Conservation (phyloP, 2,888 invertebrate genomes). For the Calliphora vomitoria region DNA sequence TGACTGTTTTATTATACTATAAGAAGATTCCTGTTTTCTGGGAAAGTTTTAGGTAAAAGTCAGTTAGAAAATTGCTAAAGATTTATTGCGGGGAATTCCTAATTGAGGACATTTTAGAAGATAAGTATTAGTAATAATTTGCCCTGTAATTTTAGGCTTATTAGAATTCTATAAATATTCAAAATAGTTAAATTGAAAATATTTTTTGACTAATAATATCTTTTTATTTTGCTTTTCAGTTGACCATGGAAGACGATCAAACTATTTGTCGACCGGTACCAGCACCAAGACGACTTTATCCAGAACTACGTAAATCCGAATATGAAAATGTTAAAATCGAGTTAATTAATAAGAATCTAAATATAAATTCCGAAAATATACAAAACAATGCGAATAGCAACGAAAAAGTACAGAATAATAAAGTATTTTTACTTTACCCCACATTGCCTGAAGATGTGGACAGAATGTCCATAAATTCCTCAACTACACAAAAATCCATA, state of each 20-base stretch:
- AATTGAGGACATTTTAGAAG: not conserved
- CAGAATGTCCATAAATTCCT: constrained; percentile 35
- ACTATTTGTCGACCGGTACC: constrained; percentile 81
- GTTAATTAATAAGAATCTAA: constrained; percentile 80
- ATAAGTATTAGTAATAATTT: not conserved
- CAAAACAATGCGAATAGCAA: constrained; percentile 77
- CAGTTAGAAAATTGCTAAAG: not conserved
- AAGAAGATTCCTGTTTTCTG: not conserved
- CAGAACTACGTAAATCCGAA: constrained; percentile 80
- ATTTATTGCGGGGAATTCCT: not conserved
- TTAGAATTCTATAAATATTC: too few relatives aligned
- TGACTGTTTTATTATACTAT: constrained; percentile 2
- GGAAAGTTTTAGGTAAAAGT: not conserved
- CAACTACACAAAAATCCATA: constrained; percentile 74
- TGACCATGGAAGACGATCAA: constrained; percentile 77
- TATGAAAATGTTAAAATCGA: constrained; percentile 83
- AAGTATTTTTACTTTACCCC: constrained; percentile 76
- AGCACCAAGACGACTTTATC: constrained; percentile 82
- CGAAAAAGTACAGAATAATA: constrained; percentile 81
- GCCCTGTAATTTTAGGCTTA: too few relatives aligned
- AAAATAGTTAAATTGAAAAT: too few relatives aligned
- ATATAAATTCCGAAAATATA: constrained; percentile 81
- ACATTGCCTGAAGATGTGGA: constrained; percentile 69
- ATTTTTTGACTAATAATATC: not conserved
- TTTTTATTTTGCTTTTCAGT: constrained; percentile 62